Percentiles rank a stretch among this genome's conserved stretches.
Conservation (phyloP, 2,113 vertebrate species). For the Delphinapterus leucas region DNA sequence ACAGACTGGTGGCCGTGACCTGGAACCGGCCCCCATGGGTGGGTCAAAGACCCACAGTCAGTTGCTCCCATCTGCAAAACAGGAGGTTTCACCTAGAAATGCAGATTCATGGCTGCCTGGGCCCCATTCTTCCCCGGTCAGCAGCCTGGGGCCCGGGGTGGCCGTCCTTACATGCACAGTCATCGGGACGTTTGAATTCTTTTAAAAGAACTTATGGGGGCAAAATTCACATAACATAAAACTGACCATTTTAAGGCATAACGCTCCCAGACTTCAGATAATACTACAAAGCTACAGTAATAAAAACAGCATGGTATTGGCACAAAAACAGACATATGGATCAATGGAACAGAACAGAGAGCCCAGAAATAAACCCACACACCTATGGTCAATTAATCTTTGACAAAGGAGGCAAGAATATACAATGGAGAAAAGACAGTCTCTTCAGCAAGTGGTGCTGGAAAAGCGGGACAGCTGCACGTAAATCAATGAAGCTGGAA, state of each 20-base stretch:
- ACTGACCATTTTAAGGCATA: not conserved
- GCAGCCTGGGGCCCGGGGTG: too few species aligned
- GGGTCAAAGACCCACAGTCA: rapidly evolving
- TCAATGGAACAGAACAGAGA: not conserved
- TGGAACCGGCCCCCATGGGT: rapidly evolving
- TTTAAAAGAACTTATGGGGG: not conserved
- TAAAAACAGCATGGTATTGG: not conserved
- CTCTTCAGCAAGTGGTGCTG: too few species aligned
- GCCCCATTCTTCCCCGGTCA: not conserved
- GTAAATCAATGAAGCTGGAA: too few species aligned
- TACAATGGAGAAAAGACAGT: too few species aligned
- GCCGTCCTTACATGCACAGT: rapidly evolving
- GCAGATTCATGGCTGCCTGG: rapidly evolving
- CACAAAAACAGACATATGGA: not conserved
- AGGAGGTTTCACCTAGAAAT: not conserved
- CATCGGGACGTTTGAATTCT: not conserved
- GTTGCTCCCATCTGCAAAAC: rapidly evolving
- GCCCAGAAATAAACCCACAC: not conserved
- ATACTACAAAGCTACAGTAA: not conserved
- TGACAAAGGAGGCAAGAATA: too few species aligned
- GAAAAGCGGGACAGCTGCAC: too few species aligned
- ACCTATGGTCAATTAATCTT: not conserved
- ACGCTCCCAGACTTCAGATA: not conserved
- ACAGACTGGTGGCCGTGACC: rapidly evolving
- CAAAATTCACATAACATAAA: not conserved